A percentile compares a stretch with the other conserved stretches of the same genome.
Conservation (phyloP, 2,113 vertebrate genomes). For the Toxotes chatareus region DNA sequence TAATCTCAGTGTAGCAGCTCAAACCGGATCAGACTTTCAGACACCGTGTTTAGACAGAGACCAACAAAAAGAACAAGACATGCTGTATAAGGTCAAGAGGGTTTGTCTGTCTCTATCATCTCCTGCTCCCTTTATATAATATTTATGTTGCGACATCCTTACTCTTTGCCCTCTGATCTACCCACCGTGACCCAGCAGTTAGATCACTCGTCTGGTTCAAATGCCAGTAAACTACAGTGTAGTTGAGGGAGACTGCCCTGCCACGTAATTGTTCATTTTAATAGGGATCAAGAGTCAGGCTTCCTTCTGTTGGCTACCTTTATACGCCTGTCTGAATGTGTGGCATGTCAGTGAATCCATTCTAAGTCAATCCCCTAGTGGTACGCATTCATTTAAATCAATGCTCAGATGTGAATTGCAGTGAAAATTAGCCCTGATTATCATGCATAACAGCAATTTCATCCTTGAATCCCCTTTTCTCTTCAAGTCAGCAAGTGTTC, state of each 20-base stretch:
- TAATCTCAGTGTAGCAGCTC: not conserved
- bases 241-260: constrained; percentile 26
- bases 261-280: constrained; percentile 58
- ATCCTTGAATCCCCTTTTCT: constrained; percentile 39
- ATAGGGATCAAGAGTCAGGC: constrained; percentile 54
- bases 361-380: constrained; percentile 30
- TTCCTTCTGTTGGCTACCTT: constrained; percentile 34
- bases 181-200: constrained; percentile 14
- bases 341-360: constrained; percentile 22
- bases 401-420: constrained; percentile 42
- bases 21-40: not conserved
- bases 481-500: constrained; percentile 45
- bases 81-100: constrained; percentile 13
- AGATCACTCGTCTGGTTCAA: constrained; percentile 38
- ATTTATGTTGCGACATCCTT: constrained; percentile 42
- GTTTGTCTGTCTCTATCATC: constrained; percentile 23
- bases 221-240: constrained; percentile 32
- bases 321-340: constrained; percentile 12
- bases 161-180: constrained; percentile 8
- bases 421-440: constrained; percentile 60
- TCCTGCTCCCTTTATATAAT: constrained; percentile 41
- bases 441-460: constrained; percentile 36
- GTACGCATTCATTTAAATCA: constrained; percentile 50
- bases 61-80: constrained; percentile 20
- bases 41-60: constrained; percentile 12